These are phyloP conservation scores for Hedya salicella DNA, from an alignment of 2,888 invertebrate species.

Conservation along the genomic window DNA sequence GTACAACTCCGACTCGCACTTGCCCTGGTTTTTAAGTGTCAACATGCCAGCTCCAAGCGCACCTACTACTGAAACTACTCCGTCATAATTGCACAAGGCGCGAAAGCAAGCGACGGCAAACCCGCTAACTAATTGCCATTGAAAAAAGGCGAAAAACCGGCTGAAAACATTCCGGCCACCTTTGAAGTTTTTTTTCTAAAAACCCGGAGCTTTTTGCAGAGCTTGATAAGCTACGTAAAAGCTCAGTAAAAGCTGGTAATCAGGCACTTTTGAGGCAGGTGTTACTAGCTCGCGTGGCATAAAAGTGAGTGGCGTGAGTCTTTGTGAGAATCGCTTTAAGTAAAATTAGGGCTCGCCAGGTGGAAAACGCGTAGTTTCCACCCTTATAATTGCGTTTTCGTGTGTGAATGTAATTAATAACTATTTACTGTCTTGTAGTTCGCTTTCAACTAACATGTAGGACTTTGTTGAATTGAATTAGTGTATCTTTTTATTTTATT, in stretches of 20 bases:
- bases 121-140: constrained; percentile 86
- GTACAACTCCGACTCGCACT: too few relatives aligned
- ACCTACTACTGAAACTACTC: constrained; percentile 59
- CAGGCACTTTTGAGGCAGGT: constrained; percentile 80
- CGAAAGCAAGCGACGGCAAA: constrained; percentile 71
- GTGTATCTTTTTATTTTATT: too few relatives aligned
- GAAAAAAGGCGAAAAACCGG: constrained; percentile 85
- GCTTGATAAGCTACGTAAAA: constrained; percentile 80
- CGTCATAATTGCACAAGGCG: constrained; percentile 79
- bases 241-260: constrained; percentile 58
- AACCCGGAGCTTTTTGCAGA: constrained; percentile 67
- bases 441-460: neutral
- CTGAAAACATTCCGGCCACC: constrained; percentile 78
- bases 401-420: constrained; percentile 31
- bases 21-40: too few relatives aligned
- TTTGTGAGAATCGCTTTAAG: constrained; percentile 57
- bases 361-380: constrained; percentile 18
- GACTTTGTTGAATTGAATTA: too few relatives aligned
- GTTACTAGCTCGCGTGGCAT: constrained; percentile 64
- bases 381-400: constrained; percentile 26
- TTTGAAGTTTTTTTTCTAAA: constrained; percentile 80
- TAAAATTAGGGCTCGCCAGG: constrained; percentile 37
- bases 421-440: constrained; percentile 1
- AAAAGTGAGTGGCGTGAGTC: constrained; percentile 66
- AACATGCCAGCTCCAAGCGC: constrained; percentile 51